Percentiles rank a stretch among this genome's conserved stretches.
Evolutionary conservation across 2,113 vertebrate genomes (phyloP).

Genomic region (Stomatorhinus ivindoensis): DNA sequence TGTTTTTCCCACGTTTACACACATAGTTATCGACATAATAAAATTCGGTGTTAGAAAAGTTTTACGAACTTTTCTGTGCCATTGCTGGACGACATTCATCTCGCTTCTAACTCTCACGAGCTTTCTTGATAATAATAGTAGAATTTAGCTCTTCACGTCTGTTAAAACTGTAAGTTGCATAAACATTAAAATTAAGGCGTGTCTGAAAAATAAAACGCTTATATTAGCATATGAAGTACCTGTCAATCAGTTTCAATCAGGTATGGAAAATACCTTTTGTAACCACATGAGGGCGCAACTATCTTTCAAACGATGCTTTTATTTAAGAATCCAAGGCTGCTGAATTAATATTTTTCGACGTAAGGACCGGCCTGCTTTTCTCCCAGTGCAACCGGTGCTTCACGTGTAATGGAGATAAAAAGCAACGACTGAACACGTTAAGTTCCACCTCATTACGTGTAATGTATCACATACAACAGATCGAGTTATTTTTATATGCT

Average conservation of each 20-base stretch:
- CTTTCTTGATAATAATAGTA: not conserved
- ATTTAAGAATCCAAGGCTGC: not conserved
- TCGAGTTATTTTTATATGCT: not conserved
- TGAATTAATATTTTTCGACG: not conserved
- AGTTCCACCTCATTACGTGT: not conserved
- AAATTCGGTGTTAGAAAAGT: not conserved
- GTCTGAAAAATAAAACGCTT: not conserved
- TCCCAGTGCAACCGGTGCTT: not conserved
- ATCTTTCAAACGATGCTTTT: not conserved
- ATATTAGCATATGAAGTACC: not conserved
- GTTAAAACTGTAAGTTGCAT: not conserved
- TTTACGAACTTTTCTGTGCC: not conserved
- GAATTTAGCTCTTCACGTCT: not conserved
- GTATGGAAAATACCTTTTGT: slow-evolving; percentile 7
- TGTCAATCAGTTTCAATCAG: not conserved
- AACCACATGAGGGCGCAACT: slow-evolving; percentile 26
- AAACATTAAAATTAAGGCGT: not conserved
- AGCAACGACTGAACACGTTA: not conserved
- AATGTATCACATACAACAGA: not conserved
- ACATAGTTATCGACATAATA: not conserved
- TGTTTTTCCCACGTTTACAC: not conserved
- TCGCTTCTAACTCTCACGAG: not conserved
- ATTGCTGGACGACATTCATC: not conserved
- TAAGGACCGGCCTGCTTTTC: not conserved
- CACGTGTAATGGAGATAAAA: not conserved